Base-by-base conservation (phyloP, 2,888 invertebrate species). In the Scaptomyza caliginosa region DNA sequence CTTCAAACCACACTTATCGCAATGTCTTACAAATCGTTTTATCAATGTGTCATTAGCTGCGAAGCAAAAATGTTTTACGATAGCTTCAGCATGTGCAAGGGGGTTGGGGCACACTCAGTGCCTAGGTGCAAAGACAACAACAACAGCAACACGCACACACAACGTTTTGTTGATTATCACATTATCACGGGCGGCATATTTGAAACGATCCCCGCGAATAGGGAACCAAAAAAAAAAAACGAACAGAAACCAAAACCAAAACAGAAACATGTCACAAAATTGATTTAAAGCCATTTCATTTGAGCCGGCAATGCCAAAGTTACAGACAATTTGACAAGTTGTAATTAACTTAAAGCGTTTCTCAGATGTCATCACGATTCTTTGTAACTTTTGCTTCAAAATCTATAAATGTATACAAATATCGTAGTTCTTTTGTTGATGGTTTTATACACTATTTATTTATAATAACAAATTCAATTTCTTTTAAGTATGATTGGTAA, bases 261-360 rank as follows among this genome's bases (percentile, higher is more conserved):
- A 32, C 32, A 32, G 16, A 16, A 76, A 73, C 72, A 70, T 77
- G 77, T 58, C 65, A 77, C 74, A 55, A 81, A 78, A 74, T 81
- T 77, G 77, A 77, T 77, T 77, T 77, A 77, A 79, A 56, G 79
- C 72, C 77, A 72, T 59, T 75, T 73, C 73, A 75, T 75, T 75
- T 77, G 73, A 75, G 77, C 77, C 68, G 73, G 52, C 52, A 69
- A 17, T 65, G 68, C 58, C 69, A 71, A 73, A 77, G 52, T 73
- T 72, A 62, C 77, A 73, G 51, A 75, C 70, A 72, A 67, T 50
- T 69, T 71, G 88, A 86, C 81, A 86, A 67, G 59, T 55, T 86
- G 83, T 87, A 89, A 89, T 89, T 89, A 89, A 86, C 88, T 87
- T 89, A 89, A 88, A 89, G 78, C 80, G 74, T 74, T 88, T 77